Base-by-base conservation (phyloP, 2,113 vertebrate genomes). In the Limanda limanda region DNA sequence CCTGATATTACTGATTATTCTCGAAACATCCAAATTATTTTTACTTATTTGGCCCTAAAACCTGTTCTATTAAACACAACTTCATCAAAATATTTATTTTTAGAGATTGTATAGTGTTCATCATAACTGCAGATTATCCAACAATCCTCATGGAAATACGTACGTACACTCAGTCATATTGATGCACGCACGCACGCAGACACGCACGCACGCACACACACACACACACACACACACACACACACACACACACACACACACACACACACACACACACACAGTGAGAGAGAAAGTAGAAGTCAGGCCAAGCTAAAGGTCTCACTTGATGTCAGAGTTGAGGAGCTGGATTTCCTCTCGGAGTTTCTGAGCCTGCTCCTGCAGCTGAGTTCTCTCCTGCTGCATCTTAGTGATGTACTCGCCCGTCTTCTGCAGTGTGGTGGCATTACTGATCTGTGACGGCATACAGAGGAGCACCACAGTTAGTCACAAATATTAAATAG, bases 381-480 rank as follows among this genome's bases (percentile, higher is more conserved):
- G 91, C 79, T 95, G 95, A 0, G 93, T 84, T 52, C 97, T 92
- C 84, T 99, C 98, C 92, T 98, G 97, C 94, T 99, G 98, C 93
- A 99, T 95, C 92, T 98, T 98, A 74, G 90, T 83, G 83, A 99
- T 97, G 87, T 99, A 99, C 81, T 98, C 97, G 0, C 95, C 96
- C 0, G 98, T 99, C 95, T 99, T 99, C 89, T 98, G 97, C 90
- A 99, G 85, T 0, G 96, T 98, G 54, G 96, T 97, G 65, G 98
- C 97, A 85, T 99, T 99, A 90, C 98, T 99, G 88, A 99, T 96
- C 98, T 99, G 91, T 0, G 12, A 10, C 68, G 23, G 68, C 42
- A 77, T 31, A 82, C 55, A 78, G 27, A 72, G 37, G 18, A 6
- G 25, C 23, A 9, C 54, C 15, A 17, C 11, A 54, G 12, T 35